Percentiles rank a stretch among this genome's conserved stretches.
Conservation (phyloP, 2,797 vertebrate species). For the Urocyon cinereoargenteus region DNA sequence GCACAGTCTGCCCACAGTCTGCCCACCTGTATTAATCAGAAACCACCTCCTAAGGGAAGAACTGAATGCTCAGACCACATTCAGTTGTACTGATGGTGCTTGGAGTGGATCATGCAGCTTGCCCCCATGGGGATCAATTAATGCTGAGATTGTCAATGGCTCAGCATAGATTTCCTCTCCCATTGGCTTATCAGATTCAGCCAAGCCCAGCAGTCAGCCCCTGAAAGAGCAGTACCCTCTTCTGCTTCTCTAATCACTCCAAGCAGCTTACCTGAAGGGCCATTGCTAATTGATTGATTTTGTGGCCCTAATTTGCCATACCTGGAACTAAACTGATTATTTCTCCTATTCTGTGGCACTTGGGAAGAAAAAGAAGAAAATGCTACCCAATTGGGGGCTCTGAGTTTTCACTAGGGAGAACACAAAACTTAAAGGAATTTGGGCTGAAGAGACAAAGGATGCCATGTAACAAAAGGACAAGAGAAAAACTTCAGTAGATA, state of each 20-base stretch:
- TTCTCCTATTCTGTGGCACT: conserved; percentile 82
- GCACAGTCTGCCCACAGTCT: neutral
- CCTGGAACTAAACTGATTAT: conserved; percentile 88
- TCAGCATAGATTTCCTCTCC: conserved; percentile 52
- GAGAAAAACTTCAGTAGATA: conserved; percentile 72
- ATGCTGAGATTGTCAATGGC: conserved; percentile 57
- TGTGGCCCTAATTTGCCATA: conserved; percentile 84
- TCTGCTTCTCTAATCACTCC: conserved; percentile 77
- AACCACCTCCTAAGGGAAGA: conserved; percentile 66
- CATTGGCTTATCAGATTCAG: neutral
- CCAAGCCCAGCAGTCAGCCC: conserved; percentile 58
- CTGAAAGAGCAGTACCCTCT: conserved; percentile 58
- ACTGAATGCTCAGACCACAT: neutral
- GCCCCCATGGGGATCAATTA: conserved; percentile 39
- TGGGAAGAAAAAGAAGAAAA: conserved; percentile 78
- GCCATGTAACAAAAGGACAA: conserved; percentile 71
- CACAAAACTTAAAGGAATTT: conserved; percentile 84
- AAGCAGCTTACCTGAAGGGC: conserved; percentile 86
- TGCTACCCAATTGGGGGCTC: conserved; percentile 80
- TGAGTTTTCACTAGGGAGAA: conserved; percentile 76
- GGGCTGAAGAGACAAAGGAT: conserved; percentile 80
- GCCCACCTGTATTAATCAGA: conserved; percentile 35
- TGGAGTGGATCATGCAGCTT: neutral
- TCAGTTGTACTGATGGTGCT: neutral
- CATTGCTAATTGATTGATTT: conserved; percentile 86